Percentiles rank a stretch among this genome's conserved stretches.
Conservation (phyloP, 2,797 vertebrate genomes). For the Platyrinchus mystaceus region DNA sequence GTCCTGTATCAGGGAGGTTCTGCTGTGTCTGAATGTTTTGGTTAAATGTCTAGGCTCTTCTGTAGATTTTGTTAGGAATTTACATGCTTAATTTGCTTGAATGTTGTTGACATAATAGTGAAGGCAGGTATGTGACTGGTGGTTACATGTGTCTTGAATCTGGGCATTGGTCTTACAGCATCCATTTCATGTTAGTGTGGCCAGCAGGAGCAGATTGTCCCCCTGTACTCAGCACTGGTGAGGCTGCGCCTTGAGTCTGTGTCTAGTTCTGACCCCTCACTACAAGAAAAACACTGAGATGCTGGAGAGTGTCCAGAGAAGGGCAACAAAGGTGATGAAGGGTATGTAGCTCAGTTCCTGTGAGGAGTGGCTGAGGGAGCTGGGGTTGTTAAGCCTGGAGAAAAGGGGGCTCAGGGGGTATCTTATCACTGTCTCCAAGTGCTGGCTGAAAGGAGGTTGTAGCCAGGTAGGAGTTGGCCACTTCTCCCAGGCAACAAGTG, state of each 20-base stretch:
- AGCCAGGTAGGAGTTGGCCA: fast-evolving
- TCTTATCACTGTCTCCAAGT: background rate
- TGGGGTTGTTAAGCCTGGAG: background rate
- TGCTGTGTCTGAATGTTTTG: background rate
- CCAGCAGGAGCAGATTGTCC: background rate
- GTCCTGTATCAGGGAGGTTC: background rate
- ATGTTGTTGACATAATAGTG: background rate
- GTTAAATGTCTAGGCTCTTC: background rate
- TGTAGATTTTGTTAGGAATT: background rate
- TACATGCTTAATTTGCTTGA: background rate
- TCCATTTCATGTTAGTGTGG: background rate
- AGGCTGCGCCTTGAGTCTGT: background rate
- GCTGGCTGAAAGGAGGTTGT: background rate
- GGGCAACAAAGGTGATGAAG: background rate
- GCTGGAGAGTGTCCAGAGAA: background rate
- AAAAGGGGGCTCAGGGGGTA: background rate
- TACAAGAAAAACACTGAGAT: background rate
- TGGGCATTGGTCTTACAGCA: background rate
- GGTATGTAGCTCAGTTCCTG: fast-evolving
- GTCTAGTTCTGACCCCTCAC: background rate
- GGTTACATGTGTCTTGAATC: background rate
- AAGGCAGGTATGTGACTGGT: background rate
- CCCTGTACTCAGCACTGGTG: background rate
- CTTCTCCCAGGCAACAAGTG: background rate
- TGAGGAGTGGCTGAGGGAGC: background rate